Evolutionary conservation across 1,140 invertebrate species (phyloP), one percentile per base, ranked within the genome.

Genomic region (Bradynema listronoti): DNA sequence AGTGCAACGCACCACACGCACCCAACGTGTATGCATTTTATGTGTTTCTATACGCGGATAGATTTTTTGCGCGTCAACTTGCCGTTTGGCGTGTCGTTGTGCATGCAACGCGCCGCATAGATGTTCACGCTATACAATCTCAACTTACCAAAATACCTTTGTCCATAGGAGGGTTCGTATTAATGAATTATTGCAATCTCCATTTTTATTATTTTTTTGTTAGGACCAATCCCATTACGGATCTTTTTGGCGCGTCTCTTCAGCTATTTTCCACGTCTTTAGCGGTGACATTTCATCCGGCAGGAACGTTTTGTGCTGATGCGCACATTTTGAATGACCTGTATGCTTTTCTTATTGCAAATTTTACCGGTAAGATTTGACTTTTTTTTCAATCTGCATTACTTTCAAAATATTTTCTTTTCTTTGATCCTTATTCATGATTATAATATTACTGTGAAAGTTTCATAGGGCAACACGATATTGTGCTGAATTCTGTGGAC

Each of bases 401-500:
- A 9, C 30, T 24, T 6, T 39, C 4, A 6, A 4, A 59, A 54
- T 56, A 19, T 27, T 27, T 14, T 51, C 30, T 19, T 54, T 33
- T 57, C 47, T 27, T 4, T 27, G 32, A 29, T 27, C 51, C 19
- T 32, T 58, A 32, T 58, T 58, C 56, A 29, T 27, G 4, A 52
- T 69, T 33, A n/a, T n/a, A n/a, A n/a, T n/a, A n/a, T n/a, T n/a
- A n/a, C n/a, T n/a, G n/a, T n/a, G n/a, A n/a, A n/a, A n/a, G n/a
- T n/a, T n/a, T n/a, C n/a, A n/a, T 34, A 63, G 71, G 66, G 22
- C 29, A 42, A 52, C 29, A 22, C 11, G 11, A 22, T 54, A 22
- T 71, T 4, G 24, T 74, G 39, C 47, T 69, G n/a, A 74, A 56
- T n/a, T 64, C 63, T 25, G 66, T 69, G 6, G 71, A 72, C n/a